Evolutionary conservation across 2,888 invertebrate genomes (phyloP).

Genomic region (Cerceris ruficornis): DNA sequence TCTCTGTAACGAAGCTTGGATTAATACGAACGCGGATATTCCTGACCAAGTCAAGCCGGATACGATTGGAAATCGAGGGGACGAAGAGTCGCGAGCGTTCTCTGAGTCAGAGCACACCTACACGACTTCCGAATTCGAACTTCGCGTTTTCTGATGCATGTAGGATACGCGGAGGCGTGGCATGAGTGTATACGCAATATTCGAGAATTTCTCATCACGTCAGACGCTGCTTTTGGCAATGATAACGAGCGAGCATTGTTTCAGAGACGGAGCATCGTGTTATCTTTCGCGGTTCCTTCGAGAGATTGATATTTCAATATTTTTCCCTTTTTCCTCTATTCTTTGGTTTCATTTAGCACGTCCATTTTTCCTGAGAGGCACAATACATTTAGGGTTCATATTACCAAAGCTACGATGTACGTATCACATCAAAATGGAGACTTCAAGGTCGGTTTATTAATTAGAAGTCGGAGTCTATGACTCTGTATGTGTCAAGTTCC

Average conservation of each 20-base stretch:
- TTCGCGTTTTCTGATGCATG: constrained; percentile 43
- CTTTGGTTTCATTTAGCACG: too few species aligned
- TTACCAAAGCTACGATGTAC: too few species aligned
- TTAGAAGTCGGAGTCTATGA: too few species aligned
- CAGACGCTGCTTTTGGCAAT: constrained; percentile 61
- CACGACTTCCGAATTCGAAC: constrained; percentile 67
- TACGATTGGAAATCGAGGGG: constrained; percentile 49
- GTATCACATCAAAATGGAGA: too few species aligned
- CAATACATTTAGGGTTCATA: too few species aligned
- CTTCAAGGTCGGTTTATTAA: too few species aligned
- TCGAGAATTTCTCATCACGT: constrained; percentile 33
- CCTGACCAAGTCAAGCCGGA: constrained; percentile 50
- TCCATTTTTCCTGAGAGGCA: too few species aligned
- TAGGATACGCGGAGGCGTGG: constrained; percentile 57
- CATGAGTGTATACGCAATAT: constrained; percentile 40
- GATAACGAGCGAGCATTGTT: constrained; percentile 47
- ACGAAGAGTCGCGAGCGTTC: constrained; percentile 17
- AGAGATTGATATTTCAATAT: neutral
- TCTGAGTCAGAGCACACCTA: constrained; percentile 63
- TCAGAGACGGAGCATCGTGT: constrained; percentile 3
- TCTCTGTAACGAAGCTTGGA: constrained; percentile 20
- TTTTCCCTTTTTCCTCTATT: neutral
- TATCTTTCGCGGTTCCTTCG: constrained; percentile 11
- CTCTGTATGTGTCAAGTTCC: too few species aligned
- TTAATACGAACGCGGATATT: constrained; percentile 32